These are phyloP conservation scores for Sternotherus odoratus DNA, from an alignment of 2,797 vertebrate genomes.

Conservation along the genomic window DNA sequence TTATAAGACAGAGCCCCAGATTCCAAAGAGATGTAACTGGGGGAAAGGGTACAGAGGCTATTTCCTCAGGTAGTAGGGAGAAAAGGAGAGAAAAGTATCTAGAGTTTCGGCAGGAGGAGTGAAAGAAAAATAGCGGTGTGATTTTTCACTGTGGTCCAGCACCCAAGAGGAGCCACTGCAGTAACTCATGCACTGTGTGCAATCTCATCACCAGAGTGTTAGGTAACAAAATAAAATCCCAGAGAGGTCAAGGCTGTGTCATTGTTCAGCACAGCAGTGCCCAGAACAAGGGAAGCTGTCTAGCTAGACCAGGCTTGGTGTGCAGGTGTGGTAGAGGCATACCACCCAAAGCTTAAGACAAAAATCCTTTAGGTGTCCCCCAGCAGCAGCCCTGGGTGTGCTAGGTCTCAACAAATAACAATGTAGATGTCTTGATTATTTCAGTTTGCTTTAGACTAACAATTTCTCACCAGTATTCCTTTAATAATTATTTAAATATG, in stretches of 20 bases:
- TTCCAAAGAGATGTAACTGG: background rate
- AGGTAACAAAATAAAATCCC: background rate
- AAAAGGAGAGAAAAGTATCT: background rate
- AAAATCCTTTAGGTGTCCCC: background rate
- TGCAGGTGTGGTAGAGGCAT: background rate
- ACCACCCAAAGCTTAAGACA: background rate
- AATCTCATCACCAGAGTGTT: background rate
- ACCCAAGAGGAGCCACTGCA: background rate
- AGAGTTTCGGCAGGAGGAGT: background rate
- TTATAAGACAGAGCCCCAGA: conserved; percentile 2
- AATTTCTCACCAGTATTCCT: background rate
- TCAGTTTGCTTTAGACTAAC: background rate
- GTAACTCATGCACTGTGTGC: background rate
- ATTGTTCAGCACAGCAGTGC: background rate
- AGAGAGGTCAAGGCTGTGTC: background rate
- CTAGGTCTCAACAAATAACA: background rate
- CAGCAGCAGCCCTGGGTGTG: background rate
- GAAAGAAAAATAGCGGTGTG: background rate
- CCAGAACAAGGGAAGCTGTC: background rate
- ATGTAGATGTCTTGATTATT: background rate
- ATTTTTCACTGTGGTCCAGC: background rate
- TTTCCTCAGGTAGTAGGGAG: background rate
- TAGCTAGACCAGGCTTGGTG: background rate
- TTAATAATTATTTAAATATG: background rate
- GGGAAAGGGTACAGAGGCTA: background rate